phyloP scores from a whole-genome alignment of 2,113 vertebrate species.

The Cyprinodon tularosa region DNA sequence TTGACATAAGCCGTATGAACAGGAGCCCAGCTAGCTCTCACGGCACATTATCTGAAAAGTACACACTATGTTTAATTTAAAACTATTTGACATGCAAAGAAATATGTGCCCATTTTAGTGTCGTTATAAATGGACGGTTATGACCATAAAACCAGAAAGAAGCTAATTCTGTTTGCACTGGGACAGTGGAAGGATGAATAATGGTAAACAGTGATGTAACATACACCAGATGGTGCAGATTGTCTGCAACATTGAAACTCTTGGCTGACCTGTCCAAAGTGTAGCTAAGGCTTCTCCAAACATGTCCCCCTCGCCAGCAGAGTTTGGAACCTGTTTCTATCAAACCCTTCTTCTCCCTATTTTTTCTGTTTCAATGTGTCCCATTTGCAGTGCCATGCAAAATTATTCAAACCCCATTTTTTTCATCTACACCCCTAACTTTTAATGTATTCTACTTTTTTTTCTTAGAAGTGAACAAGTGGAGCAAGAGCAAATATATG shows the following conservation, averaged over 20 bases:
- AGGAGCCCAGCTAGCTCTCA: conserved; percentile 73
- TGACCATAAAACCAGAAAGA: not conserved
- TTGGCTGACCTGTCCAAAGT: conserved; percentile 61
- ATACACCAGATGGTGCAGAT: conserved; percentile 42
- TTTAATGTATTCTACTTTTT: not conserved
- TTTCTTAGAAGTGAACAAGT: not conserved
- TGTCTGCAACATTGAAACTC: conserved; percentile 36
- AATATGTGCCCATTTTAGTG: not conserved
- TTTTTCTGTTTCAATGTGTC: conserved; percentile 47
- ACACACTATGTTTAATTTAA: conserved; percentile 33
- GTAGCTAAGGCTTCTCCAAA: conserved; percentile 60
- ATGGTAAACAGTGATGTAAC: conserved; percentile 24
- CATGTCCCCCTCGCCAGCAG: conserved; percentile 41
- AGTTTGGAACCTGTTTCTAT: conserved; percentile 51
- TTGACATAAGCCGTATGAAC: conserved; percentile 74
- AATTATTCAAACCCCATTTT: not conserved
- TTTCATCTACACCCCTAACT: not conserved
- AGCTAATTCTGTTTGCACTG: conserved; percentile 18
- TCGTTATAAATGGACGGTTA: conserved; percentile 9
- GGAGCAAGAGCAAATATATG: not conserved
- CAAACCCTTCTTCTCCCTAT: not conserved
- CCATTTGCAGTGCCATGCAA: not conserved
- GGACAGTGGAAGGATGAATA: conserved; percentile 31
- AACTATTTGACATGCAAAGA: conserved; percentile 11
- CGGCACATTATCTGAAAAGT: conserved; percentile 61